Percentiles rank a stretch among this genome's conserved stretches.
Conservation (phyloP, 2,113 vertebrate genomes). For the Chamaea fasciata region DNA sequence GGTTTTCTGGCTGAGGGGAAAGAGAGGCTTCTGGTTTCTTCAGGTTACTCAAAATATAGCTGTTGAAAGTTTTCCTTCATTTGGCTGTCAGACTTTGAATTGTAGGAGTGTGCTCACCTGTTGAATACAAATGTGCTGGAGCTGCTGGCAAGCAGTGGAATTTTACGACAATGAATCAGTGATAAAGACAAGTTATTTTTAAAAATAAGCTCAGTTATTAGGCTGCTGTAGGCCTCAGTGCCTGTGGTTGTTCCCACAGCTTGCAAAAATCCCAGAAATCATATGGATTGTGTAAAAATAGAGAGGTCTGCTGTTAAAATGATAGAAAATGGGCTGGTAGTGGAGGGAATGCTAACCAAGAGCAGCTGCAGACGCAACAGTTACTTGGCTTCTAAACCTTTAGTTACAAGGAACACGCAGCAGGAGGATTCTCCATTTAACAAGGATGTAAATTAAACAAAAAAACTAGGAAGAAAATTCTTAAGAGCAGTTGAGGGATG, state of each 20-base stretch:
- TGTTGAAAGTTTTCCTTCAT: background rate
- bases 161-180: background rate
- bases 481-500: background rate
- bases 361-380: background rate
- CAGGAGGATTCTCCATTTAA: background rate
- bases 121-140: background rate
- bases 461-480: background rate
- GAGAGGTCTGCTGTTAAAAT: background rate
- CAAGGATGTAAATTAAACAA: background rate
- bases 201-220: background rate
- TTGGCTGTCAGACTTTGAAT: background rate
- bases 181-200: background rate
- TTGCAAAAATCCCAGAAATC: background rate
- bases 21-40: background rate
- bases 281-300: background rate
- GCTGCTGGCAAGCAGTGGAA: background rate
- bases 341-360: background rate
- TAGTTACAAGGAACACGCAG: background rate
- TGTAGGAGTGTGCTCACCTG: background rate
- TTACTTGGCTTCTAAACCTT: background rate
- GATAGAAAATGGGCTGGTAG: background rate
- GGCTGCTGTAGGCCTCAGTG: background rate
- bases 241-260: background rate
- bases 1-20: background rate
- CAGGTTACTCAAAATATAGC: background rate